Base-by-base conservation (phyloP, 2,113 vertebrate genomes). In the Catagonus wagneri region DNA sequence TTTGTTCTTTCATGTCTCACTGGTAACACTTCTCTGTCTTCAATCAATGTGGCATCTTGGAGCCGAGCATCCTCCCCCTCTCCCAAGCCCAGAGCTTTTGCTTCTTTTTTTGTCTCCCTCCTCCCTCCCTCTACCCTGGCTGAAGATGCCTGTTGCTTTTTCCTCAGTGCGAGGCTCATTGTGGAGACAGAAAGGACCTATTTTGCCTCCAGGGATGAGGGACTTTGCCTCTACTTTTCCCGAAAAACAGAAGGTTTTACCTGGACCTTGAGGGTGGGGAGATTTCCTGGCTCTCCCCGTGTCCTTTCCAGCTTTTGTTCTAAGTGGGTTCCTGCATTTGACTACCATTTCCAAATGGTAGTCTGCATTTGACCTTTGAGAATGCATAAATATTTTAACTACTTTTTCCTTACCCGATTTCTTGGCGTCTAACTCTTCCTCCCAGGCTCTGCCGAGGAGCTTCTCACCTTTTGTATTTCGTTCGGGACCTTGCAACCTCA, bases 11-110 rank as follows among this genome's bases (percentile, higher is more conserved):
- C 44, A 36, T 0, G 25, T 92, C 36, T 27, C 19, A 20, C 25
- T 56, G 78, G 83, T 12, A 66, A 60, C 36, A 50, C 34, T 50
- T 32, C 7, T 65, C 66, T 68, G 50, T 60, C 58, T 36, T n/a
- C 50, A 44, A 19, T 50, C 23, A 0, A 5, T 50, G 72, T 0
- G 2, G 44, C 3, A 8, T 44, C 6, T n/a, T 14, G 9, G 52
- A 52, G 25, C 50, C 34, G 58, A 50, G 34, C 32, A 12, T 2
- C 23, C 16, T n/a, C 32, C 60, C 34, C 19, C 20, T 23, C 15
- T 29, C 0, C 0, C 3, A 52, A 54, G 50, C 22, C 25, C 54
- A 66, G 80, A 72, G 34, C 19, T 84, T 56, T 78, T 71, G 17
- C 17, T 39, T 54, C 54, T 44, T 74, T 94, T 94, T 39, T 13